A percentile compares a stretch with the other conserved stretches of the same genome.
These are phyloP conservation scores for Antidorcas marsupialis DNA, from an alignment of 2,113 vertebrate species.

Conservation along the genomic window DNA sequence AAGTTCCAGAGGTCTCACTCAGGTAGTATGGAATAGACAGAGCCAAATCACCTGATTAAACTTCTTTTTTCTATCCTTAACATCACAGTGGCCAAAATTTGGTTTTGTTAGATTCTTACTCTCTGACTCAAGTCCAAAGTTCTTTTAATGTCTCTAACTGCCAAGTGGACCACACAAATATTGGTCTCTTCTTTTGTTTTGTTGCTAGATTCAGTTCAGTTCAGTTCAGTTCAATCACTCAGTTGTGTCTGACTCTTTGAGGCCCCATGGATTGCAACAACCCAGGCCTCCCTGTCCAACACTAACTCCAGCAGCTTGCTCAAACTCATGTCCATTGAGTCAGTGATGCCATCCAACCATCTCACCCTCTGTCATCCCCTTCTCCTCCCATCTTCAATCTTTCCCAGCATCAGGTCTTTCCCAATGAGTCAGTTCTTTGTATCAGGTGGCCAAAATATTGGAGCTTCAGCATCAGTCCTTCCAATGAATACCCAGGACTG, in stretches of 20 bases:
- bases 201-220: not conserved
- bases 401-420: not conserved
- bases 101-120: constrained; percentile 31
- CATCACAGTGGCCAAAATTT: constrained; percentile 18
- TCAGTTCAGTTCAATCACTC: not conserved
- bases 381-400: not conserved
- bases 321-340: not conserved
- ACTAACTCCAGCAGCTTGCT: not conserved
- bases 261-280: not conserved
- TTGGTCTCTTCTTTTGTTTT: not conserved
- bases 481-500: not conserved
- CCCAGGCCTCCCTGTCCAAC: not conserved
- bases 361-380: not conserved
- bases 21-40: not conserved
- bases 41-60: constrained; percentile 35
- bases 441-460: not conserved
- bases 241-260: not conserved
- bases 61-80: constrained; percentile 29
- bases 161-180: not conserved
- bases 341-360: not conserved
- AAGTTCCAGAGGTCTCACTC: not conserved
- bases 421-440: not conserved
- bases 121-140: not conserved
- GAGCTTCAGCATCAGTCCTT: not conserved
- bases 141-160: constrained; percentile 28